A percentile compares a stretch with the other conserved stretches of the same genome.
phyloP scores from a whole-genome alignment of 2,797 vertebrate genomes.

The Apodemus agrarius region DNA sequence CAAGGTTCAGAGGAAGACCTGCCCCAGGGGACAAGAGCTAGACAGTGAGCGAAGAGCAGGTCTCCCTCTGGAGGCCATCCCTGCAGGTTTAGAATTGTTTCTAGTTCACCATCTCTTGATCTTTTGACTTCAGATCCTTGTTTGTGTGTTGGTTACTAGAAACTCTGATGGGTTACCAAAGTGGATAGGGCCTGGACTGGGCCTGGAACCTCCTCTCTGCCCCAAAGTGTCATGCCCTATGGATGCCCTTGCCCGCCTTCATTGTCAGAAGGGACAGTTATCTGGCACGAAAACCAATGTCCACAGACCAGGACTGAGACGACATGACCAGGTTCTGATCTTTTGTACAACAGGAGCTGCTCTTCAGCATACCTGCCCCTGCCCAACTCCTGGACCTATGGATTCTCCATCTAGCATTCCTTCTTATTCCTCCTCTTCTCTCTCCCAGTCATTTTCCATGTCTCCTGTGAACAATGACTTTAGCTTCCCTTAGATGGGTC shows the following conservation, averaged over 20 bases:
- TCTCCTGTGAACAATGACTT: conserved; percentile 71
- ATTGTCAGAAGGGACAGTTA: background rate
- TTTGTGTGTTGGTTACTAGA: no score
- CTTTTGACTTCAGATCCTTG: no score
- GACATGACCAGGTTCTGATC: conserved; percentile 45
- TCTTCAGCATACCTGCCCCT: background rate
- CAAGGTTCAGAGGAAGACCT: background rate
- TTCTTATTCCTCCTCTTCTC: conserved; percentile 64
- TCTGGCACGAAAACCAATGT: background rate
- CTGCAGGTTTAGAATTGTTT: no score
- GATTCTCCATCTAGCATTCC: conserved; percentile 74
- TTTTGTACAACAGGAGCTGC: conserved; percentile 45
- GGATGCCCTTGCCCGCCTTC: no score
- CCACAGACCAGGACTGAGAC: no score
- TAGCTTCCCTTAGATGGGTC: conserved; percentile 56
- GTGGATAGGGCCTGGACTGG: no score
- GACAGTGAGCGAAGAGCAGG: no score
- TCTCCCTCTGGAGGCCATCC: no score
- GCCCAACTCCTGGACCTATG: conserved; percentile 63
- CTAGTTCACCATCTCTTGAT: no score
- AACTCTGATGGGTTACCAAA: no score
- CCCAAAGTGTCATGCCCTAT: no score
- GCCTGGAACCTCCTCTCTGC: no score
- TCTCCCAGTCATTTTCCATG: conserved; percentile 60
- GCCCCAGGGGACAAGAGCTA: background rate